Evolutionary conservation across 2,113 vertebrate genomes (phyloP), one percentile per base, ranked within the genome.

Genomic region (Oostethus manadensis): DNA sequence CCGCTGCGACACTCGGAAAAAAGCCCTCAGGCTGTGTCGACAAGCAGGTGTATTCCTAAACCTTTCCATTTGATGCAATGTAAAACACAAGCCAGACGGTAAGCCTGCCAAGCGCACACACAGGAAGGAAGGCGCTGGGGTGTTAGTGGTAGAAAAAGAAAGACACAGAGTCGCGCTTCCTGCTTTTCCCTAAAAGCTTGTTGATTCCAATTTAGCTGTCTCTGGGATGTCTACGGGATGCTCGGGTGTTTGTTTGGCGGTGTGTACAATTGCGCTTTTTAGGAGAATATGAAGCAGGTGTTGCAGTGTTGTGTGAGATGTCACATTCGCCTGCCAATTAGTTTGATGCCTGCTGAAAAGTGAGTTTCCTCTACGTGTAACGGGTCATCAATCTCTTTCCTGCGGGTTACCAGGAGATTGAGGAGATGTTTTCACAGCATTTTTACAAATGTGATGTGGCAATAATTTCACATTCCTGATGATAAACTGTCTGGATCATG

Each of bases 171-270:
- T 67, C 73, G 73, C 67, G 71, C 59, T 56, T 75, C 51, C 64
- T 70, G 56, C 64, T 73, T 83, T 79, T 57, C 71, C 76, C 73
- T 79, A 73, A 82, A 83, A 83, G 62, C 77, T 80, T 4, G 67
- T 85, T 87, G 76, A 82, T 84, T 79, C 79, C 77, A 85, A 81
- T 82, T 82, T 85, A 73, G 66, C 77, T 74, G 77, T 82, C 74
- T 70, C 62, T 60, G 58, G 60, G 72, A 78, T 74, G 73, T 67
- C 46, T 48, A 1, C 8, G 21, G 56, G 58, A 48, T 64, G 61
- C 62, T 68, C 8, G 68, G 45, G 56, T 47, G 57, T 66, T 45
- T 63, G 58, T 58, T 56, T 50, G 58, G 8, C 21, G 58, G 51
- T 57, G 51, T 66, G 49, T 44, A 38, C 4, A n/a, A 2, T 2